phyloP scores from a whole-genome alignment of 2,888 invertebrate genomes.

The Nematopogon swammerdamellus region DNA sequence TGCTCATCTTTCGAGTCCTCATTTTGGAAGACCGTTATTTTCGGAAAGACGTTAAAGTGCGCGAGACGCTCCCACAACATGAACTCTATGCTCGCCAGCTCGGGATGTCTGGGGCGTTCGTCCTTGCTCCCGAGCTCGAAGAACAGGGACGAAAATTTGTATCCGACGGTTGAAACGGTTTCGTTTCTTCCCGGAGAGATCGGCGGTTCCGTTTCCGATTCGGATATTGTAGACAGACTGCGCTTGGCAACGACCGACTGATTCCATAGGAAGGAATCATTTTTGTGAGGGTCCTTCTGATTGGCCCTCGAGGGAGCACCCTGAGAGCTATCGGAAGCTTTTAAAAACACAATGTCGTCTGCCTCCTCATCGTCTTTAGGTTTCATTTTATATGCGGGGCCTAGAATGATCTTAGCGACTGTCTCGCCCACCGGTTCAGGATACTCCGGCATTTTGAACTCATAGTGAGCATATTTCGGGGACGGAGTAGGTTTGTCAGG shows the following conservation, averaged over 20 bases:
- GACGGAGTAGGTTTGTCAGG: slow-evolving; percentile 16
- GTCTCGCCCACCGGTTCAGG: not conserved
- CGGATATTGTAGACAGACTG: slow-evolving; percentile 37
- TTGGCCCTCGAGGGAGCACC: too few species aligned
- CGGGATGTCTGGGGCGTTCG: slow-evolving; percentile 21
- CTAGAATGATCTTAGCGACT: not conserved
- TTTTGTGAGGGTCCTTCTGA: slow-evolving; percentile 19
- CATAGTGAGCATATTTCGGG: not conserved
- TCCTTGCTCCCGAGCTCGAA: slow-evolving; percentile 31
- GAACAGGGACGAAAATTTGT: slow-evolving; percentile 38
- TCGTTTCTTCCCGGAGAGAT: slow-evolving; percentile 12
- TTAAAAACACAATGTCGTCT: not conserved
- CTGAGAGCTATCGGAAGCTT: not conserved
- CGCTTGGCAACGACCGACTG: not conserved
- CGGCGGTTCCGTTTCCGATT: slow-evolving; percentile 24
- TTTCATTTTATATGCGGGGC: not conserved
- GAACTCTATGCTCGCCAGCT: slow-evolving; percentile 34
- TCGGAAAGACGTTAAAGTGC: slow-evolving; percentile 30
- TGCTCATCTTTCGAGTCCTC: slow-evolving; percentile 37
- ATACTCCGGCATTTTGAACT: not conserved
- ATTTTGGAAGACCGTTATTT: slow-evolving; percentile 18
- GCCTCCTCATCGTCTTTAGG: too few species aligned
- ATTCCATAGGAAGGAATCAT: slow-evolving; percentile 36
- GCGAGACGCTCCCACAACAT: slow-evolving; percentile 43
- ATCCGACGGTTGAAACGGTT: slow-evolving; percentile 25